Conservation (phyloP, 2,797 vertebrate genomes). For the Phataginus tetradactyla region DNA sequence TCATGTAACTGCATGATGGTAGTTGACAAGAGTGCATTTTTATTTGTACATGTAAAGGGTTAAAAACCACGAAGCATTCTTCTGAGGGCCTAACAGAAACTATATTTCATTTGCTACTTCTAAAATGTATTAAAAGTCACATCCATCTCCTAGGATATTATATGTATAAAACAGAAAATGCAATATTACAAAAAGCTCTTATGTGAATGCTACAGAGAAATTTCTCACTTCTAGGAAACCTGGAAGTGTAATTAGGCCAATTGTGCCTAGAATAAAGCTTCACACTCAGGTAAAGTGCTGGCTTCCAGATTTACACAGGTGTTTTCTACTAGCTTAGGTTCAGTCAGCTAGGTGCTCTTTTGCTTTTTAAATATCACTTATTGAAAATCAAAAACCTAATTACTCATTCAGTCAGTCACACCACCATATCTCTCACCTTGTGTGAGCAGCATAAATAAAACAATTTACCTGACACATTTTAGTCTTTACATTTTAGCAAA, state of each 20-base stretch:
- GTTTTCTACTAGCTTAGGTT: slow-evolving; percentile 1
- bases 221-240: not conserved
- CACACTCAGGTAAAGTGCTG: not conserved
- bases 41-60: not conserved
- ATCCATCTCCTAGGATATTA: not conserved
- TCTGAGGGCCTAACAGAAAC: not conserved
- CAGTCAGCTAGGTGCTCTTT: not conserved
- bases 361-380: slow-evolving; percentile 33
- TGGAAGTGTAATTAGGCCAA: slow-evolving; percentile 4
- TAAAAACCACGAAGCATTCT: slow-evolving; percentile 21
- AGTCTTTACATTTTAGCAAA: slow-evolving; percentile 22
- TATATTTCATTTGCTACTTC: not conserved
- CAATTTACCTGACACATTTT: slow-evolving; percentile 10
- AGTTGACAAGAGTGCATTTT: not conserved
- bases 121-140: not conserved
- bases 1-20: not conserved
- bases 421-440: not conserved
- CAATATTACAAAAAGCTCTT: not conserved
- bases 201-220: not conserved
- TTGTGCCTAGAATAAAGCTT: slow-evolving; percentile 22
- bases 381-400: slow-evolving; percentile 49
- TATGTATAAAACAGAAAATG: slow-evolving; percentile 15
- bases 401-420: slow-evolving; percentile 5
- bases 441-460: slow-evolving; percentile 11
- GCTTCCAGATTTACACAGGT: not conserved